phyloP scores from a whole-genome alignment of 2,888 invertebrate genomes.

The Oxyteleia sp. region DNA sequence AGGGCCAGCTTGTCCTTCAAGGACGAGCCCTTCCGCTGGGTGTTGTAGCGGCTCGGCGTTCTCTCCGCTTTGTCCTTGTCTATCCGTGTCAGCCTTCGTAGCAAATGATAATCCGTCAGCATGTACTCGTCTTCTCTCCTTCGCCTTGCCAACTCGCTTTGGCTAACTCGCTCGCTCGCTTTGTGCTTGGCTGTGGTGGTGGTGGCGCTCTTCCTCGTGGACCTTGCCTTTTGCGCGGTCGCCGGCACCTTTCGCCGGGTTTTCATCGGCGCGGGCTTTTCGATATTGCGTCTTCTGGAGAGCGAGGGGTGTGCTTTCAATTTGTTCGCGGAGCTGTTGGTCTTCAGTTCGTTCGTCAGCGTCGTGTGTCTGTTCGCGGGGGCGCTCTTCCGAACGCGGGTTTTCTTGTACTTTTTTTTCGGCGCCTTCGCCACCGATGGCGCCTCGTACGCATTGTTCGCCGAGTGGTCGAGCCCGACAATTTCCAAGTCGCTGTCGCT shows the following conservation, averaged over 20 bases:
- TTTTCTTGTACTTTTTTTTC: conserved; percentile 81
- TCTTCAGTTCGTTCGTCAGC: conserved; percentile 49
- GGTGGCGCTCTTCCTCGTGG: too few relatives aligned
- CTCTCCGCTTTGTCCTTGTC: conserved; percentile 78
- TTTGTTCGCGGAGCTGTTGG: conserved; percentile 25
- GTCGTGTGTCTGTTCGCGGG: not conserved
- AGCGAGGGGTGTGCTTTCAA: conserved; percentile 70
- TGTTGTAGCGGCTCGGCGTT: conserved; percentile 33
- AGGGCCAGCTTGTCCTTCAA: conserved; percentile 84
- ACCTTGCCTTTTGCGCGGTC: too few relatives aligned
- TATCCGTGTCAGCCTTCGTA: conserved; percentile 83
- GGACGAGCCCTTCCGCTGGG: conserved; percentile 80
- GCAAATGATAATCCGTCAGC: conserved; percentile 75
- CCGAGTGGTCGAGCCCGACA: conserved; percentile 80
- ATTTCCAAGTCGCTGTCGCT: conserved; percentile 86
- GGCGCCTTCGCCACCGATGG: conserved; percentile 74
- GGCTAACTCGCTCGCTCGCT: not conserved
- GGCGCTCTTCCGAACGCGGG: conserved; percentile 59
- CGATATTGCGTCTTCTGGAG: conserved; percentile 74
- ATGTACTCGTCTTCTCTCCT: conserved; percentile 60
- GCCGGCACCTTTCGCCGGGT: conserved; percentile 62
- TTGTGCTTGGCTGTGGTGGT: too few relatives aligned
- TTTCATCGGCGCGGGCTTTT: too few relatives aligned
- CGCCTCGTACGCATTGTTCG: conserved; percentile 69
- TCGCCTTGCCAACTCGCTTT: too few relatives aligned